Evolutionary conservation across 2,888 invertebrate genomes (phyloP).

Genomic region (Chrysolina oricalcia): DNA sequence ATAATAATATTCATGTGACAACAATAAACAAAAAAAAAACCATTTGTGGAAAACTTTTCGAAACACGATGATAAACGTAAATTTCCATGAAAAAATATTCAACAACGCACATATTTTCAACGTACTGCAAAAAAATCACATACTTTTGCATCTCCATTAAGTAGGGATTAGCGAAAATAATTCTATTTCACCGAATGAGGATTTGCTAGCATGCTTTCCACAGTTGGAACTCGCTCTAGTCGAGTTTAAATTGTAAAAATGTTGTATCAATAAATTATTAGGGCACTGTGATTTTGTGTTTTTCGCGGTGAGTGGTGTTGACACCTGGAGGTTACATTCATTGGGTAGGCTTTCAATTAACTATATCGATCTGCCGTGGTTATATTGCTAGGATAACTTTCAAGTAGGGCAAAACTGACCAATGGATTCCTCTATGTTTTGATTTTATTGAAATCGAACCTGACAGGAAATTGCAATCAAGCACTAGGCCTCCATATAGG

Average conservation of each 20-base stretch:
- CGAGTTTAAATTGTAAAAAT: neutral
- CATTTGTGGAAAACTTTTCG: too few species aligned
- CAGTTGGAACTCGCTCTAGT: neutral
- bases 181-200: neutral
- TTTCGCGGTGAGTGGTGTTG: neutral
- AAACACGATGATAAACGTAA: too few species aligned
- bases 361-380: neutral
- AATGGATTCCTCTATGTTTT: neutral
- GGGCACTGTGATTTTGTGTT: neutral
- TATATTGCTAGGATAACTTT: neutral
- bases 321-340: neutral
- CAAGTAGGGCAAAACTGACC: neutral
- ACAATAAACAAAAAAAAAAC: too few species aligned
- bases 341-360: neutral
- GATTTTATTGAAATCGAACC: neutral
- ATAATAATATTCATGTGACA: too few species aligned
- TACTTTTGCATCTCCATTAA: too few species aligned
- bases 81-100: too few species aligned
- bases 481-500: too few species aligned
- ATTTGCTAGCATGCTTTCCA: neutral
- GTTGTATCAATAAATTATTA: neutral
- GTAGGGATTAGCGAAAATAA: neutral
- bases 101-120: too few species aligned
- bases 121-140: too few species aligned
- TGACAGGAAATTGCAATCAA: neutral